Base-by-base conservation (phyloP, 1,140 invertebrate genomes). In the Drosophila ohnishii region DNA sequence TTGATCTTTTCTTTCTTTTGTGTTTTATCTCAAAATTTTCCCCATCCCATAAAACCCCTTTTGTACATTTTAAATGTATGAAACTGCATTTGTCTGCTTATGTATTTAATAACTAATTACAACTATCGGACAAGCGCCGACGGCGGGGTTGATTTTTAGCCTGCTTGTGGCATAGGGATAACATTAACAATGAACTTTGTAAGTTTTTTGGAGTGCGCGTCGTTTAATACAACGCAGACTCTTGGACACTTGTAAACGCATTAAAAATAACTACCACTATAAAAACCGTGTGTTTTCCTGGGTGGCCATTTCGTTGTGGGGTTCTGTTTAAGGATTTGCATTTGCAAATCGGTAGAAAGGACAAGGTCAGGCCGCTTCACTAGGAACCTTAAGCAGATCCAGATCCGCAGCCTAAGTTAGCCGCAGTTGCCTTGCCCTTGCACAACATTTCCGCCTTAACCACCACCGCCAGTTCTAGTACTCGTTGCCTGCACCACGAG, bases 61-160 rank as follows among this genome's bases (percentile, higher is more conserved):
- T 87, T 66, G 57, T 86, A 87, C 84, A 86, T 86, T 86, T 44
- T 50, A 75, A 87, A 87, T 87, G 83, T 87, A 87, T 83, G 22
- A 70, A 73, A 74, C 58, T 63, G 83, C 83, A 87, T 87, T 87
- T 64, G 78, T 78, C 80, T 61, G 45, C 75, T 75, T 70, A 59
- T 78, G 58, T 82, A 75, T 74, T 82, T 78, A 39, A 81, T 61
- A 64, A 63, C 53, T 35, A 55, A 71, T 64, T 55, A 73, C 60
- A 65, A 67, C 56, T 59, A 53, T 48, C 64, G 28, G 16, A 35
- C 65, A 58, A 70, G 67, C 65, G 19, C 35, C 25, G 53, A 35
- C n/a, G 19, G 42, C 30, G 28, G 37, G 66, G 7, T 19, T 48
- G 42, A 22, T 47, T 10, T 0, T 28, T 66, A 47, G 61, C 47